Evolutionary conservation across 2,888 invertebrate genomes (phyloP), one percentile per base, ranked within the genome.

Genomic region (Tineola bisselliella): DNA sequence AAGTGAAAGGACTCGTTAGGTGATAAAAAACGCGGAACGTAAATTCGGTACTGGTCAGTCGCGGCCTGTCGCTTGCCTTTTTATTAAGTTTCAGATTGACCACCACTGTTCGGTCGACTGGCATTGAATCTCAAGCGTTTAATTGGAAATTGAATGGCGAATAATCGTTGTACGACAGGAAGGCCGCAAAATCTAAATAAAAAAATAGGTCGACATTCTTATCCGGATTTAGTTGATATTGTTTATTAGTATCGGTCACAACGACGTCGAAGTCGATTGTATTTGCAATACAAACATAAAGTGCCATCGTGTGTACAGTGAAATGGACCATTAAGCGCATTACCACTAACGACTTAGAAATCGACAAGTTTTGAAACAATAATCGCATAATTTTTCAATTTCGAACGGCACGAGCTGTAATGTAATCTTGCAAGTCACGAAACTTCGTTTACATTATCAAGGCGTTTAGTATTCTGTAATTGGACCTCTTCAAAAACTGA

Each of bases 91-190:
- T 70, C 74, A 69, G 72, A 70, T 69, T 72, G 76, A 74, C 82
- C 80, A 77, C 81, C 81, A 74, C 78, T 81, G 82, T 74, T 79
- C 44, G 44, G 17, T 56, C 73, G 66, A 75, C 72, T 79, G 87
- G 83, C 87, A 87, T 87, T 87, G 86, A 87, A 77, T 82, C 78
- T 79, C 75, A 78, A 79, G 76, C 83, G 81, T 77, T 82, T 86
- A 84, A 87, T 86, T 84, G 84, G 82, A 84, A 87, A 87, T 80
- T 84, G 78, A 80, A 79, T 78, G 82, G 79, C 77, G 74, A 78
- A 76, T 81, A 83, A 78, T 75, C 74, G 73, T 74, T 70, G 70
- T 77, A 72, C 72, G 75, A 31, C 60, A 60, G 60, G 60, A 60
- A 60, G 48, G 60, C 60, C 60, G 48, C 48, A 33, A 66, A 70